phyloP scores from a whole-genome alignment of 2,888 invertebrate species.

The Hirudinaria manillensis region DNA sequence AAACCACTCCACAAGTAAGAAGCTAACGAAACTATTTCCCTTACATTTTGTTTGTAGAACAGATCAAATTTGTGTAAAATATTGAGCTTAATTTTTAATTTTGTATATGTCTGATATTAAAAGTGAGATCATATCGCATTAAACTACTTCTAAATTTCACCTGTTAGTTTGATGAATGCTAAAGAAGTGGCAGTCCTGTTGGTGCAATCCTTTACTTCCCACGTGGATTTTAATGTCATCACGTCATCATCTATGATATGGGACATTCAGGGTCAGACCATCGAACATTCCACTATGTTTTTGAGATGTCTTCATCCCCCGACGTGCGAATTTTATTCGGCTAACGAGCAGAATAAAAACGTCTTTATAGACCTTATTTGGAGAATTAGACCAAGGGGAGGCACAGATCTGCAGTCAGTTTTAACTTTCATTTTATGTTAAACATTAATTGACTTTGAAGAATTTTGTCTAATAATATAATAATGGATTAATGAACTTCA shows the following conservation, averaged over 20 bases:
- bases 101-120: too few relatives aligned
- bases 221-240: slow-evolving; percentile 16
- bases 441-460: neutral
- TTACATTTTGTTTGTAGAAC: too few relatives aligned
- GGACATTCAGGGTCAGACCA: slow-evolving; percentile 17
- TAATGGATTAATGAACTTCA: neutral
- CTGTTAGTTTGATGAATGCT: neutral
- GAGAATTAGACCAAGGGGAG: slow-evolving; percentile 21
- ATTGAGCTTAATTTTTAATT: too few relatives aligned
- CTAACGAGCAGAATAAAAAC: slow-evolving; percentile 23
- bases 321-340: neutral
- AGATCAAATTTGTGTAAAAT: too few relatives aligned
- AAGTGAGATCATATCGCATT: too few relatives aligned
- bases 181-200: slow-evolving; percentile 13
- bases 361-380: neutral
- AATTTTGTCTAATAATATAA: neutral
- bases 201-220: slow-evolving; percentile 11
- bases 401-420: slow-evolving; percentile 28
- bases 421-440: neutral
- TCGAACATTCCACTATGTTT: slow-evolving; percentile 11
- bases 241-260: slow-evolving; percentile 27
- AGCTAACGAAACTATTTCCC: too few relatives aligned
- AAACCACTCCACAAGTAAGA: too few relatives aligned
- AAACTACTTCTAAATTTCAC: too few relatives aligned
- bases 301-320: neutral